Conservation (phyloP, 2,113 vertebrate genomes). For the Otolemur garnettii region DNA sequence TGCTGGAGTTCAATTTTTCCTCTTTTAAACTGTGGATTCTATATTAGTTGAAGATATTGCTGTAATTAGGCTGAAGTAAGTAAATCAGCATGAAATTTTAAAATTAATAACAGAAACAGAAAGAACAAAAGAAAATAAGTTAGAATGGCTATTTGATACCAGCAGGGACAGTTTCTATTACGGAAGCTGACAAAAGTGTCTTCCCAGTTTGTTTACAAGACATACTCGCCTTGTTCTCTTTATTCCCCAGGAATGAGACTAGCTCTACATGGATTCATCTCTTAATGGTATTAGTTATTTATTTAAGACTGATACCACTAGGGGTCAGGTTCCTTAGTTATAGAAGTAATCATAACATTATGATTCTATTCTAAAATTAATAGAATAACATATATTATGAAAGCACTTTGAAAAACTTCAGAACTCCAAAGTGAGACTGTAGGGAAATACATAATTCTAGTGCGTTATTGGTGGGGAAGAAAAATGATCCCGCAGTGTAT, state of each 20-base stretch:
- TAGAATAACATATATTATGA: not conserved
- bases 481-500: not conserved
- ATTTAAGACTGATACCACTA: not conserved
- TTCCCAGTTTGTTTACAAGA: not conserved
- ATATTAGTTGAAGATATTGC: not conserved
- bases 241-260: not conserved
- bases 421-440: not conserved
- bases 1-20: not conserved
- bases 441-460: not conserved
- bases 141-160: not conserved
- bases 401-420: slow-evolving; percentile 14
- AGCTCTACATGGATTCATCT: not conserved
- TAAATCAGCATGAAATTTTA: not conserved
- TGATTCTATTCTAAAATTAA: slow-evolving; percentile 33
- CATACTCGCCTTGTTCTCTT: not conserved
- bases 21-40: not conserved
- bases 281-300: not conserved
- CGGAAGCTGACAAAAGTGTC: not conserved
- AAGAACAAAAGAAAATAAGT: not conserved
- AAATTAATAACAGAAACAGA: not conserved
- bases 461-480: not conserved
- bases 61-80: not conserved
- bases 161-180: not conserved
- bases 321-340: not conserved
- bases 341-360: not conserved